phyloP scores from a whole-genome alignment of 2,113 vertebrate genomes.

The Cryptomyrus ogoouensis region DNA sequence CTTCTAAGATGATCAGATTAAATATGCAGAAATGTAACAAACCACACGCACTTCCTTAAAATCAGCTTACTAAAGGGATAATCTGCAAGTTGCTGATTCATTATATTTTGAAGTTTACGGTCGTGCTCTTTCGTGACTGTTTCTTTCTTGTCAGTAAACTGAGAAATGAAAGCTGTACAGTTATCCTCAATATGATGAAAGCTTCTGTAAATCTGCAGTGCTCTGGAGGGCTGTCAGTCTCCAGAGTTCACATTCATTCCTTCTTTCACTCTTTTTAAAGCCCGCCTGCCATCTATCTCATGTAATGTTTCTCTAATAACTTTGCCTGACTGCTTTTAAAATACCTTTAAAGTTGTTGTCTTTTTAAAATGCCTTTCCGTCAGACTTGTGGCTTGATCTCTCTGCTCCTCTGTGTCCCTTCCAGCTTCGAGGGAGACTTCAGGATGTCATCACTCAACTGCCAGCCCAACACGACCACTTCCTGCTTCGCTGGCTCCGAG shows the following conservation, averaged over 20 bases:
- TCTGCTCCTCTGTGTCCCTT: slow-evolving; percentile 9
- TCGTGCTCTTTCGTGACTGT: neutral
- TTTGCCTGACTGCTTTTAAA: neutral
- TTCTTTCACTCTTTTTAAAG: neutral
- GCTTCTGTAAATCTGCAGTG: neutral
- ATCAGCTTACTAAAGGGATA: neutral
- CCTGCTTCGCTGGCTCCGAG: slow-evolving; percentile 90
- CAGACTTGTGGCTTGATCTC: neutral
- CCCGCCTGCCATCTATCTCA: neutral
- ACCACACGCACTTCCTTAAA: neutral
- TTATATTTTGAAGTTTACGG: neutral
- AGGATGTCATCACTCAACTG: slow-evolving; percentile 74
- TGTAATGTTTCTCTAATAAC: neutral
- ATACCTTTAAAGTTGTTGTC: neutral
- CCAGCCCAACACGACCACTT: slow-evolving; percentile 80
- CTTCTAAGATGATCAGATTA: neutral
- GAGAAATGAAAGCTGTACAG: neutral
- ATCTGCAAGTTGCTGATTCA: neutral
- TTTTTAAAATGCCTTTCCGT: neutral
- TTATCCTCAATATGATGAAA: neutral
- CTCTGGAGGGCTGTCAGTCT: neutral
- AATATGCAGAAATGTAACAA: neutral
- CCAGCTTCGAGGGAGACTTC: slow-evolving; percentile 78
- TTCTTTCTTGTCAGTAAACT: neutral
- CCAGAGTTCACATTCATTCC: neutral